phyloP scores from a whole-genome alignment of 2,113 vertebrate genomes.

The Irena cyanogastra region DNA sequence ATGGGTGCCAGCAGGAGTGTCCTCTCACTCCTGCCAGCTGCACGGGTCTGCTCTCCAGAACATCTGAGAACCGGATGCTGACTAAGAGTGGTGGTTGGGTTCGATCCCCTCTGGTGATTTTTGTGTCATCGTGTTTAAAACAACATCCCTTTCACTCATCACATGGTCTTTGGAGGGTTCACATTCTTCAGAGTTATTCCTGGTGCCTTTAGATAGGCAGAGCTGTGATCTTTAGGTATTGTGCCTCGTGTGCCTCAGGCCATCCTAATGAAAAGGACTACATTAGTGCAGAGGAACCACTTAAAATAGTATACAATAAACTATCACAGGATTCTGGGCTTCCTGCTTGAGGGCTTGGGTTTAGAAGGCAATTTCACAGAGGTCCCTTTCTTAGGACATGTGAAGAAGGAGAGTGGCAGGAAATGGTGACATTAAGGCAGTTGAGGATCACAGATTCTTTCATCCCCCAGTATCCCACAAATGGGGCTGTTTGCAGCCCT shows the following conservation, averaged over 20 bases:
- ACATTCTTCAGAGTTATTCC: constrained; percentile 1
- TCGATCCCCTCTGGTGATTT: background rate
- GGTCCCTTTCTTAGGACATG: background rate
- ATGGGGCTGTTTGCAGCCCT: background rate
- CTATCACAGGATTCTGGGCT: background rate
- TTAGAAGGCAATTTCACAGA: background rate
- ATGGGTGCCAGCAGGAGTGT: background rate
- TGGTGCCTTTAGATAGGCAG: background rate
- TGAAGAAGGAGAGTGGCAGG: background rate
- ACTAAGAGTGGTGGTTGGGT: background rate
- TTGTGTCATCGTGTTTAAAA: background rate
- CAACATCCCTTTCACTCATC: background rate
- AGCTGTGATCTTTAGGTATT: background rate
- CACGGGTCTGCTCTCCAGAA: background rate
- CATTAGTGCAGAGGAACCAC: background rate
- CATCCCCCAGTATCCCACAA: background rate
- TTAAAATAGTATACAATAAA: background rate
- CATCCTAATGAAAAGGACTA: background rate
- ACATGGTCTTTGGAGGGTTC: background rate
- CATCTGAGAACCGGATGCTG: background rate
- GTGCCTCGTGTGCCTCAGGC: background rate
- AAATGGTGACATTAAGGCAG: background rate
- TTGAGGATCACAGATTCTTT: background rate
- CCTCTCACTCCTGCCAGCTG: background rate
- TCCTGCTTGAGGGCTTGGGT: background rate